Evolutionary conservation across 2,888 invertebrate genomes (phyloP), one percentile per base, ranked within the genome.

Genomic region (Aporophyla lueneburgensis): DNA sequence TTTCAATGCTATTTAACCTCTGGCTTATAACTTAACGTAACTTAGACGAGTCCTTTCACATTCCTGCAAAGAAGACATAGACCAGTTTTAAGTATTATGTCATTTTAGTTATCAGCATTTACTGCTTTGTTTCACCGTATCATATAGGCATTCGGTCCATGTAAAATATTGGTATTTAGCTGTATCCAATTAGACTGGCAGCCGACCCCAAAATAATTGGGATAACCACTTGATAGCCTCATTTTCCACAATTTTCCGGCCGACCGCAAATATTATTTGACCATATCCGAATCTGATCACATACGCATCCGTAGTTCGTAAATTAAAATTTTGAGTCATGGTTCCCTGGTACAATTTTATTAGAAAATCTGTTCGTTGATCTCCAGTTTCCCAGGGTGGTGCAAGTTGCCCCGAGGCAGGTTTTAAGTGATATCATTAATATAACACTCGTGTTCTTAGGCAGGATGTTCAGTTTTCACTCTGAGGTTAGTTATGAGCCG

Each of bases 391-490:
- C 24, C 19, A 54, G 24, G 19, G 46, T 40, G 27, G 19, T 53
- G 12, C 21, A 68, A 61, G 10, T 70, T 62, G 27, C 9, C 5
- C 4, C 6, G 5, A 51, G 6, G 54, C 71, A 49, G 40, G 59
- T 68, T 62, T 67, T 54, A 76, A 76, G 33, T 69, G 63, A 71
- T 71, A 59, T 65, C n/a, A 87, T 88, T 86, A 81, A 84, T 80
- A 86, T 83, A 84, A 81, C 80, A 86, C 56, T 74, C 81, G 70
- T 82, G 83, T 84, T 81, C 76, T 75, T n/a, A 33, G 69, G 73
- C 85, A 90, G 90, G 89, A 90, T 89, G 87, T 87, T 88, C 84
- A 76, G 85, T 88, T 91, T 90, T 89, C 89, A 87, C 87, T 88
- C 76, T 56, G 78, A 86, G 62, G 84, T 87, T 89, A 89, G 85